Percentiles rank a stretch among this genome's conserved stretches.
phyloP scores from a whole-genome alignment of 2,888 invertebrate genomes.

The Unio pictorum region DNA sequence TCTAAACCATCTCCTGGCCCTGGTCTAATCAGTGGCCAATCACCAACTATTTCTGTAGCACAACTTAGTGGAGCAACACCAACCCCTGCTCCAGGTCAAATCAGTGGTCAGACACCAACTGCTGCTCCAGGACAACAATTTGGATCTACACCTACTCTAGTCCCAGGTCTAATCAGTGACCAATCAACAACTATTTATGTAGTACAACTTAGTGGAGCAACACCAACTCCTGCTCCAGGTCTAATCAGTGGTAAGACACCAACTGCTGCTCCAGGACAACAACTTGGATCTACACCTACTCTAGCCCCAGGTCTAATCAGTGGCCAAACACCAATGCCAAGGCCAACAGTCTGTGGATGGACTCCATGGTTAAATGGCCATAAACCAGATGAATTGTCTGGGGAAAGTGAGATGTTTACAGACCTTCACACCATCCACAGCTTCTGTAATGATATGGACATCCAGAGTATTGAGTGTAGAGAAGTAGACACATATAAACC shows the following conservation, averaged over 20 bases:
- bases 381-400: slow-evolving; percentile 45
- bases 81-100: slow-evolving; percentile 6
- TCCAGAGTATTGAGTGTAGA: slow-evolving; percentile 56
- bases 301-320: slow-evolving; percentile 13
- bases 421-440: slow-evolving; percentile 32
- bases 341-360: slow-evolving; percentile 79
- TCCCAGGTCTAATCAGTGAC: slow-evolving; percentile 14
- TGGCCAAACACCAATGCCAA: slow-evolving; percentile 18
- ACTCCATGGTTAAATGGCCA: slow-evolving; percentile 82
- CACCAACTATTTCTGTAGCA: slow-evolving; percentile 26
- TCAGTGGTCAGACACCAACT: slow-evolving; percentile 24
- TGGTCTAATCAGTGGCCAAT: slow-evolving; percentile 6
- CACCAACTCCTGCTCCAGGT: slow-evolving; percentile 29
- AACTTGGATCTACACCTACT: slow-evolving; percentile 21
- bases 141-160: slow-evolving; percentile 1
- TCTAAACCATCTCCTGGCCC: slow-evolving; percentile 10
- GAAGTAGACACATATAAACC: slow-evolving; percentile 28
- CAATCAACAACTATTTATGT: slow-evolving; percentile 31
- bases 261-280: slow-evolving; percentile 18
- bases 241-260: slow-evolving; percentile 17
- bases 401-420: slow-evolving; percentile 63
- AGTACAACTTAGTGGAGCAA: slow-evolving; percentile 6
- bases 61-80: slow-evolving; percentile 4
- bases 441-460: slow-evolving; percentile 56
- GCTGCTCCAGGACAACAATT: slow-evolving; percentile 1